Base-by-base conservation (phyloP, 1,140 invertebrate genomes). In the Drosophila burlai region DNA sequence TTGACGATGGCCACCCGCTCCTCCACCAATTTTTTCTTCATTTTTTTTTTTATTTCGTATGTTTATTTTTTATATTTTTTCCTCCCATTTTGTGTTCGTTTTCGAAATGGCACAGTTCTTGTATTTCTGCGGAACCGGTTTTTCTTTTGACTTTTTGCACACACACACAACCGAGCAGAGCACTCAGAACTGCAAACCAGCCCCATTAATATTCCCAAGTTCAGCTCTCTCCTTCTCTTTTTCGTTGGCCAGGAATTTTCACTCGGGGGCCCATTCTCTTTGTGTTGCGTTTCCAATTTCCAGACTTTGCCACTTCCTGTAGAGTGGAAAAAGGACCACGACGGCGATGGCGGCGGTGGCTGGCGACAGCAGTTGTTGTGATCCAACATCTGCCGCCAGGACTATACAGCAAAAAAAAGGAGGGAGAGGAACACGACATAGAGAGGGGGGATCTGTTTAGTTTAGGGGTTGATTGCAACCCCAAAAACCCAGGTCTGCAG, bases 21-120 rank as follows among this genome's bases (percentile, higher is more conserved):
- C 55, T 47, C 55, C 66, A 46, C 69, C 59, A 26, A 45, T 49
- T 67, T 40, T 10, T 31, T 26, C 24, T 47, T 38, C n/a, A 18
- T 21, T 46, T 15, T 21, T 24, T 46, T 15, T 21, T 24, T 40
- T 47, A 5, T 49, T 54, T 36, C 18, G 21, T 24, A 38, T 54
- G 50, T 36, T 55, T 54, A 21, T 54, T 54, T 52, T 54, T 52
- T 36, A 15, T 34, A 31, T 62, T 52, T 52, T 55, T 55, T 26
- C 54, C 54, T 57, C 54, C 54, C 54, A 40, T 57, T 57, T 57
- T 57, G 54, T 57, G 36, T 57, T 64, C 50, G 45, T 67, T 80
- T 73, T 89, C 81, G 84, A 90, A 89, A 89, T 89, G 84, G 84
- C 84, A 89, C 85, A 89, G 85, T 89, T 89, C 85, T 89, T 89